phyloP scores from a whole-genome alignment of 2,797 vertebrate genomes.

The Hemibagrus guttatus region DNA sequence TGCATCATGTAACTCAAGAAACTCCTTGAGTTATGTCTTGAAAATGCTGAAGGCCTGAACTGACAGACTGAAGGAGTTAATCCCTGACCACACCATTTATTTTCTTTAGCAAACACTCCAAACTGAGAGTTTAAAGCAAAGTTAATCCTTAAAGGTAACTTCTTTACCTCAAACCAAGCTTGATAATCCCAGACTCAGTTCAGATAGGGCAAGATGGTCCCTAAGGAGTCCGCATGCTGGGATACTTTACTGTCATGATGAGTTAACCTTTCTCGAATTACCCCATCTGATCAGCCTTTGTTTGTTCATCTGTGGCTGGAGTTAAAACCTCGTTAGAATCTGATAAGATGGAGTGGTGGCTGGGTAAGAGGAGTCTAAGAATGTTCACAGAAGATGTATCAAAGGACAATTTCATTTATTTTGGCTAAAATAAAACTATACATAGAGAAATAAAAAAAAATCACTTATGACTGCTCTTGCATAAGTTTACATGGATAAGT shows the following conservation, averaged over 20 bases:
- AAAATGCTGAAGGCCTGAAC: constrained; percentile 1
- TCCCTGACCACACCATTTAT: constrained; percentile 28
- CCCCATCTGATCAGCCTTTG: constrained; percentile 24
- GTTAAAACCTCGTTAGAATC: constrained; percentile 12
- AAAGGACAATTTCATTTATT: not conserved
- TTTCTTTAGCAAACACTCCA: constrained; percentile 2
- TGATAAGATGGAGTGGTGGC: not conserved
- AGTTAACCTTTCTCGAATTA: not conserved
- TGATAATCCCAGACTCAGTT: not conserved
- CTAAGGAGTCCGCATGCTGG: constrained; percentile 2
- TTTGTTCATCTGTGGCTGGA: constrained; percentile 19
- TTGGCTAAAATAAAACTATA: not conserved
- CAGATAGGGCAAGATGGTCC: not conserved
- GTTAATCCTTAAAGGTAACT: constrained; percentile 17
- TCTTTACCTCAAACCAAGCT: not conserved
- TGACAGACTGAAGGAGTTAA: constrained; percentile 40
- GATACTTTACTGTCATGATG: constrained; percentile 13
- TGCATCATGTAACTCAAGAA: not conserved
- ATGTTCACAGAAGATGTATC: not conserved
- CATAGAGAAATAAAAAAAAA: not conserved
- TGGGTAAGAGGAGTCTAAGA: not conserved
- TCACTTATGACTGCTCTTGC: not conserved
- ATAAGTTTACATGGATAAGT: not conserved
- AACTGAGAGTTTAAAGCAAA: constrained; percentile 15
- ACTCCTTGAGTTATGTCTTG: constrained; percentile 5